Base-by-base conservation (phyloP, 2,797 vertebrate genomes). In the Sternotherus odoratus region DNA sequence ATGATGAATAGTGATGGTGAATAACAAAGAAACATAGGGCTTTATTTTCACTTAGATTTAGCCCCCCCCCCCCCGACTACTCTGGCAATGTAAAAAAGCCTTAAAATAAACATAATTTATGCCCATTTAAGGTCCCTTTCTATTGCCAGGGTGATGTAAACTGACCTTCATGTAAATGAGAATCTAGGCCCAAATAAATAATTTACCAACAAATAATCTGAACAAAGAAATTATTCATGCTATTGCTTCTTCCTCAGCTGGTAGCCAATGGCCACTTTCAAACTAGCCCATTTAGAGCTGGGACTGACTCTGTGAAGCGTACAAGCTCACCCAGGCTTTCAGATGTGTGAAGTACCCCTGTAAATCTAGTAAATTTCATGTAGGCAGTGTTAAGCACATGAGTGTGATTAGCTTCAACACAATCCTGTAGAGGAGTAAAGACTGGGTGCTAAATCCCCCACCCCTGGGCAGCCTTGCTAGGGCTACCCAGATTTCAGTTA, bases 11-110 rank as follows among this genome's bases (percentile, higher is more conserved):
- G 46, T 53, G 80, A 95, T 60, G 54, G 69, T 56, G 75, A 96
- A 95, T 0, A 1, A n/a, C 56, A 94, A 95, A 94, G 74, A 89
- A 66, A 90, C 30, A 30, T 57, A 91, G 19, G 13, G 11, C 3
- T 82, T 91, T 43, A 82, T 75, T 96, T 54, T 94, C n/a, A 48
- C 78, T 91, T 96, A 91, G 89, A 69, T 79, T 82, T 83, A 80
- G 79, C 12, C 24, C 50, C 24, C 28, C 49, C 85, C 83, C 85
- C 89, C 94, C 94, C 21, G 82, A 88, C 49, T 6, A 11, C 7
- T 87, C 23, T 56, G 82, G 26, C 79, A 82, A 89, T 91, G 93
- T 8, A 79, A 89, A 95, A 95, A n/a, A 39, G 84, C 81, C 77
- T 96, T 39, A 86, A 84, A 95, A 91, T 84, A 91, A 93, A 2